These are phyloP conservation scores for Emydocephalus ijimae DNA, from an alignment of 2,113 vertebrate genomes.

Conservation along the genomic window DNA sequence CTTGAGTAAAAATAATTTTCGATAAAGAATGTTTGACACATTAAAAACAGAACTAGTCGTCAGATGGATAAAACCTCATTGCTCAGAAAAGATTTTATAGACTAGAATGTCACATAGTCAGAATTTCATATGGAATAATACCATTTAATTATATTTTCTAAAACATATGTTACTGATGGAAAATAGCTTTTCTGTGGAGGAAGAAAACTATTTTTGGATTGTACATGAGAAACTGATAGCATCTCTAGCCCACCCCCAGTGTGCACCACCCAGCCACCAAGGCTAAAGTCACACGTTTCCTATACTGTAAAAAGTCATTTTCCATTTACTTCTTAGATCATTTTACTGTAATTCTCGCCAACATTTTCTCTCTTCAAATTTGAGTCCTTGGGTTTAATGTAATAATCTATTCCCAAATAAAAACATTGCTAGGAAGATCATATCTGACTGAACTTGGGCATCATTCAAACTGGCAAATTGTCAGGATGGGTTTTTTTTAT, in stretches of 20 bases:
- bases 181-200: neutral
- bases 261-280: neutral
- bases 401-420: neutral
- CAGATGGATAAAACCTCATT: neutral
- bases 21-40: too few relatives aligned
- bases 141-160: neutral
- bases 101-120: fast-evolving
- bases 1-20: neutral
- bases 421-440: neutral
- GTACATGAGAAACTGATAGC: neutral
- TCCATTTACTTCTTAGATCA: neutral
- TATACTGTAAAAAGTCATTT: fast-evolving
- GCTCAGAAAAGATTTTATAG: neutral
- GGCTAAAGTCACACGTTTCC: neutral
- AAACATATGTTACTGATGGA: fast-evolving
- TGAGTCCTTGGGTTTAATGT: neutral
- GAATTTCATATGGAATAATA: neutral
- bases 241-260: neutral
- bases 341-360: fast-evolving
- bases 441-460: neutral
- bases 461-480: neutral
- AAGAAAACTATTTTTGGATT: neutral
- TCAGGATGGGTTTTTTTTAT: neutral
- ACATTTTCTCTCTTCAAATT: neutral
- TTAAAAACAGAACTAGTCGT: neutral